Evolutionary conservation across 2,797 vertebrate species (phyloP).

Genomic region (Enteromius thamalakanensis): DNA sequence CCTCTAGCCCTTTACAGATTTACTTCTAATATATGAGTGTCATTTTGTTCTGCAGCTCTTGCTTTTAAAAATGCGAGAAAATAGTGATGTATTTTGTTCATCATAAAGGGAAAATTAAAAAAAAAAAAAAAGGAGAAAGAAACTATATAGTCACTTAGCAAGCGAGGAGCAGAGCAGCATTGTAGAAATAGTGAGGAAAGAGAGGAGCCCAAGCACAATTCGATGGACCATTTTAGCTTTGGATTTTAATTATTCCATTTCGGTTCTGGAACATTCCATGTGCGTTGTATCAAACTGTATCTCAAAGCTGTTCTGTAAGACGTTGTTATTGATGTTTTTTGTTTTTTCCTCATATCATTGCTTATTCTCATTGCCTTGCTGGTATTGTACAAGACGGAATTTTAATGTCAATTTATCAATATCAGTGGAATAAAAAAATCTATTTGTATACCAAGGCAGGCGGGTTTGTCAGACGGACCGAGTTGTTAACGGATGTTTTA

Average conservation of each 20-base stretch:
- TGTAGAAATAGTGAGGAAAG: constrained; percentile 54
- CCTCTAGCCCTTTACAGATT: constrained; percentile 38
- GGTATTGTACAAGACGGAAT: constrained; percentile 68
- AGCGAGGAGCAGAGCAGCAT: constrained; percentile 40
- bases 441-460: constrained; percentile 65
- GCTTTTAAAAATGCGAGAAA: constrained; percentile 41
- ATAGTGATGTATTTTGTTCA: constrained; percentile 41
- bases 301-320: constrained; percentile 67
- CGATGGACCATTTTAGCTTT: constrained; percentile 58
- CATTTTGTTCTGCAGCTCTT: constrained; percentile 40
- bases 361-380: constrained; percentile 67
- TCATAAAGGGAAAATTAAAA: constrained; percentile 58
- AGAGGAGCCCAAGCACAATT: constrained; percentile 73
- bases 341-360: constrained; percentile 51
- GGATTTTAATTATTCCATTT: constrained; percentile 56
- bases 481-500: constrained; percentile 37
- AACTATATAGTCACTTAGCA: constrained; percentile 55
- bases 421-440: constrained; percentile 65
- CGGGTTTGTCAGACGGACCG: constrained; percentile 51
- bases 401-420: constrained; percentile 67
- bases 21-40: constrained; percentile 17
- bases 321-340: constrained; percentile 51
- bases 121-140: constrained; percentile 44
- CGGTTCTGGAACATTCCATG: constrained; percentile 69
- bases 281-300: constrained; percentile 58